Conservation (phyloP, 1,140 invertebrate genomes). For the Apis dorsata region DNA sequence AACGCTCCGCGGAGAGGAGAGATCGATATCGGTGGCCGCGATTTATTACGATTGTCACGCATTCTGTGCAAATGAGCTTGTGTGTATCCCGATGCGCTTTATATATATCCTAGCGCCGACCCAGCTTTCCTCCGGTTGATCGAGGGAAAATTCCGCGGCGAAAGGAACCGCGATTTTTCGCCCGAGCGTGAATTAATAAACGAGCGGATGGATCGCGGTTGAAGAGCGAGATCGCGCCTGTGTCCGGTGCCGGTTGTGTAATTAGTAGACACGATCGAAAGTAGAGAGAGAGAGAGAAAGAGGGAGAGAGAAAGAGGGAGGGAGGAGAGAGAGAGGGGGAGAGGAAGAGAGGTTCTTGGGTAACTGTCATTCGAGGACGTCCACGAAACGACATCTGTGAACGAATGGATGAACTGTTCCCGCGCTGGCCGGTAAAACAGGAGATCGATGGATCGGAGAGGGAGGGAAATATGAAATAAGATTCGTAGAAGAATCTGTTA, state of each 20-base stretch:
- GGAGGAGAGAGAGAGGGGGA: neutral
- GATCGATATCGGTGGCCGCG: slow-evolving; percentile 56
- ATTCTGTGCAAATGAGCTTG: slow-evolving; percentile 63
- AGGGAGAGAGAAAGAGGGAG: neutral
- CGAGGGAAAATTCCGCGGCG: slow-evolving; percentile 4
- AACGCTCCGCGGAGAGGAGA: slow-evolving; percentile 31
- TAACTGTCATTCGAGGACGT: neutral
- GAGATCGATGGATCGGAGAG: slow-evolving; percentile 23
- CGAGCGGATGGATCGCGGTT: neutral
- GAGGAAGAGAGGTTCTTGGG: neutral
- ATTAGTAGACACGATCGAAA: neutral
- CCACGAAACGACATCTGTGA: slow-evolving; percentile 33
- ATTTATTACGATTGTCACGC: slow-evolving; percentile 62
- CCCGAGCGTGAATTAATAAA: neutral
- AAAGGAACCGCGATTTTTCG: neutral
- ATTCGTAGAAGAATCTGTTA: too few species aligned
- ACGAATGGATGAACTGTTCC: slow-evolving; percentile 15
- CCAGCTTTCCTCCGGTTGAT: neutral
- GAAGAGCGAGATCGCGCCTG: neutral
- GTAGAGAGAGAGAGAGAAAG: neutral
- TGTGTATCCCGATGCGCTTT: slow-evolving; percentile 6
- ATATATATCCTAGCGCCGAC: neutral
- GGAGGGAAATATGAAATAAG: neutral
- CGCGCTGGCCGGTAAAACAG: slow-evolving; percentile 46
- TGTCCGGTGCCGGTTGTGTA: neutral